Evolutionary conservation across 2,113 vertebrate genomes (phyloP), one percentile per base, ranked within the genome.

Genomic region (Hemicordylus capensis): DNA sequence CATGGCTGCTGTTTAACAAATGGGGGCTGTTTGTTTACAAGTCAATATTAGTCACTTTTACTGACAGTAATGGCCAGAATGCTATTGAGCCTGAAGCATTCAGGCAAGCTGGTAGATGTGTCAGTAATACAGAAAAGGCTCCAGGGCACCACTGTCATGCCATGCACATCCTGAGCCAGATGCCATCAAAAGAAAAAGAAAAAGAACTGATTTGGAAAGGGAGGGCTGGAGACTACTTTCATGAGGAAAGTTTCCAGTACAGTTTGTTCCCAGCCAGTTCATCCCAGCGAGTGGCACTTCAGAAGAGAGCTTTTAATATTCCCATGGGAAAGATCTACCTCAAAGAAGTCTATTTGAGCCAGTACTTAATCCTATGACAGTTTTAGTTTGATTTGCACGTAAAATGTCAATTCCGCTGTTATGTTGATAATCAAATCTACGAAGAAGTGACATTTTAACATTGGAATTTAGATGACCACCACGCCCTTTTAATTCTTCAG

Each of bases 61-160:
- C 34, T 69, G 72, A 70, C 39, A 70, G 67, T 78, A 59, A 78
- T 70, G 75, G 54, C 31, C 75, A 70, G 76, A 78, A 78, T 85
- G 59, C 34, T 58, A 46, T 7, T 59, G 51, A 58, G 70, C 81
- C 81, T 74, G 56, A 20, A 28, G 51, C 14, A 34, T 8, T 17
- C 46, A 76, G 28, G 74, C 4, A 37, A 34, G 42, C 44, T 31
- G n/a, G 15, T 76, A 44, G 48, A 76, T 42, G 22, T 66, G 73
- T 76, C 73, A 76, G 24, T 31, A n/a, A 77, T 34, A 67, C 51
- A 77, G 51, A 77, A 74, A 78, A 34, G 4, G 8, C 76, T 85
- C 22, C 66, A 72, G 39, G 54, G 66, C 66, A 39, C 51, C 7
- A 24, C 42, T 46, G 42, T 37, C 75, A 72, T 34, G 51, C 74